Percentiles rank a stretch among this genome's conserved stretches.
These are phyloP conservation scores for Holocentrus rufus DNA, from an alignment of 2,797 vertebrate species.

Conservation along the genomic window DNA sequence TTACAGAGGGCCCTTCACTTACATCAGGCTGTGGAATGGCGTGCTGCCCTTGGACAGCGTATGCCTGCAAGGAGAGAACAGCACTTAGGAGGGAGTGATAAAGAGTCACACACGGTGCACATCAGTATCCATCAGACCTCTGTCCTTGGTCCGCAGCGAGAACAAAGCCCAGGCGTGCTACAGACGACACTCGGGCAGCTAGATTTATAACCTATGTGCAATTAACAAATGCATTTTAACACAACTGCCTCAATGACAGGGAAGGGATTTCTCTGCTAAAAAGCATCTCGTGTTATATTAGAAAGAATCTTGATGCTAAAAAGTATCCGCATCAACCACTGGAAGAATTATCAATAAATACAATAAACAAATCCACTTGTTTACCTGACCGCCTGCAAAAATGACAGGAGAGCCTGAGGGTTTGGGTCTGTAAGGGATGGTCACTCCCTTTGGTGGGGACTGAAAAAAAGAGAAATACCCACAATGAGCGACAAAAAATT, in stretches of 20 bases:
- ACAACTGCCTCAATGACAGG: neutral
- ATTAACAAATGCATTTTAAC: conserved; percentile 8
- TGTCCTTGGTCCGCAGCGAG: conserved; percentile 42
- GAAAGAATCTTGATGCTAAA: neutral
- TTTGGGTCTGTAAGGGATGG: conserved; percentile 97
- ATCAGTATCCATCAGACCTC: conserved; percentile 56
- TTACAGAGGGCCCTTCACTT: conserved; percentile 88
- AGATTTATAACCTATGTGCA: neutral
- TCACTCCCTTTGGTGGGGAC: conserved; percentile 96
- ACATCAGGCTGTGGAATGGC: conserved; percentile 99
- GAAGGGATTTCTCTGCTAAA: neutral
- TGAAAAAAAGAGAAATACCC: conserved; percentile 61
- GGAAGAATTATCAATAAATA: neutral
- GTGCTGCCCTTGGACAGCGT: conserved; percentile 98
- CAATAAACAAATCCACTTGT: neutral
- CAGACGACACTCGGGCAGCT: conserved; percentile 3
- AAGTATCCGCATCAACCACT: neutral
- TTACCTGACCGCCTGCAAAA: conserved; percentile 98
- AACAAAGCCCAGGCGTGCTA: conserved; percentile 35
- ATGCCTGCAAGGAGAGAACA: conserved; percentile 91
- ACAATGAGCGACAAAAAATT: neutral
- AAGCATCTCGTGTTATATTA: neutral
- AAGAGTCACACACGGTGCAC: conserved; percentile 46
- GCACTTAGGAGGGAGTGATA: conserved; percentile 65
- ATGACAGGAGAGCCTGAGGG: conserved; percentile 96